A percentile compares a stretch with the other conserved stretches of the same genome.
Conservation (phyloP, 2,888 invertebrate species). For the Drosophila multiciliata region DNA sequence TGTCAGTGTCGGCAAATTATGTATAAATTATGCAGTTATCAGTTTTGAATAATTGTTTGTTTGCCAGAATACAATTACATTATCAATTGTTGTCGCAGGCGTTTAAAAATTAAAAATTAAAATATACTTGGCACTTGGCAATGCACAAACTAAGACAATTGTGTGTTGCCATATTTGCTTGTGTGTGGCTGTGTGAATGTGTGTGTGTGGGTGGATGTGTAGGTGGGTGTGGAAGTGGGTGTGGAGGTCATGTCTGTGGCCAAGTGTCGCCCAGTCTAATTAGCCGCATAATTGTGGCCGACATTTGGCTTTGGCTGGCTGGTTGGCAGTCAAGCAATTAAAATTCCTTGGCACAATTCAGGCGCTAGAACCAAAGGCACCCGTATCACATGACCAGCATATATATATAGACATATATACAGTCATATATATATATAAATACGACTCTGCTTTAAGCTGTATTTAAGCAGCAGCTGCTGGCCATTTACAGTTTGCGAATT, state of each 20-base stretch:
- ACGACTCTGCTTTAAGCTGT: conserved; percentile 2
- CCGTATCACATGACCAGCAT: background rate
- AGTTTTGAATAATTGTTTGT: conserved; percentile 9
- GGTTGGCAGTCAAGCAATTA: conserved; percentile 49
- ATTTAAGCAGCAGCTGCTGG: conserved; percentile 10
- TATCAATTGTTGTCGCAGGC: conserved; percentile 28
- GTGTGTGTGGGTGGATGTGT: conserved; percentile 3
- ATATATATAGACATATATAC: background rate
- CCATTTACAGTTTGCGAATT: conserved; percentile 5
- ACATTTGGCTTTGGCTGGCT: conserved; percentile 26
- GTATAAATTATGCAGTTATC: conserved; percentile 20
- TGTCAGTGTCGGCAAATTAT: background rate
- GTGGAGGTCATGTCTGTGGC: conserved; percentile 32
- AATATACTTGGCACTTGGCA: conserved; percentile 9
- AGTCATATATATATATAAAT: background rate
- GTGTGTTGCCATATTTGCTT: background rate
- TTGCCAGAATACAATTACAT: conserved; percentile 19
- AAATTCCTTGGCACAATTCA: conserved; percentile 51
- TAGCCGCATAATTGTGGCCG: conserved; percentile 54
- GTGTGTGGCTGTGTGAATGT: conserved; percentile 7
- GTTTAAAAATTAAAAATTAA: conserved; percentile 27
- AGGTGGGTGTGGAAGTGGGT: background rate
- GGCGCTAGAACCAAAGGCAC: conserved; percentile 17
- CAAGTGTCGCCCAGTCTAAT: conserved; percentile 52
- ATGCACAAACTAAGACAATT: conserved; percentile 2